phyloP scores from a whole-genome alignment of 2,888 invertebrate species.

The Spilarctia lutea region DNA sequence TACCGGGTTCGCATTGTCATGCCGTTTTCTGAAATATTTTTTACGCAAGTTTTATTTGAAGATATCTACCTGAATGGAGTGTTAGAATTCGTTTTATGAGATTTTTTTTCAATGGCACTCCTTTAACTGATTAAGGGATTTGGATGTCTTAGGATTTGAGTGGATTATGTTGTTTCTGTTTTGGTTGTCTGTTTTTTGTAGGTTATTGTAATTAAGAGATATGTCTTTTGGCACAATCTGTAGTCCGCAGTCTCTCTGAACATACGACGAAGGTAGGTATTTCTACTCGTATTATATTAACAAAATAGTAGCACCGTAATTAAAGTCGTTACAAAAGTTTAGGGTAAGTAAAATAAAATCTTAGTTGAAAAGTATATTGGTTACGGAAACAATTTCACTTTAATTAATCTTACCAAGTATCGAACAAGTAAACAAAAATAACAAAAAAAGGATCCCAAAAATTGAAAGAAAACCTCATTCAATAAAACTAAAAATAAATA shows the following conservation, averaged over 20 bases:
- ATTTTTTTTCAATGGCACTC: conserved; percentile 72
- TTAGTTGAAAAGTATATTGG: not conserved
- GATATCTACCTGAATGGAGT: conserved; percentile 84
- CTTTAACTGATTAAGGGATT: conserved; percentile 77
- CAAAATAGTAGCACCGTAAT: not conserved
- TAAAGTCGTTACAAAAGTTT: not conserved
- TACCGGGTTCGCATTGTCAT: conserved; percentile 78
- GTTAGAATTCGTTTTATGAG: conserved; percentile 84
- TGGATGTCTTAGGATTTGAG: conserved; percentile 62
- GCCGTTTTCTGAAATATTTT: conserved; percentile 79
- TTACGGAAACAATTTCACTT: not conserved
- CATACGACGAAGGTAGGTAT: not conserved
- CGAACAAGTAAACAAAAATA: not conserved
- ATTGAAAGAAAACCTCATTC: conserved; percentile 31
- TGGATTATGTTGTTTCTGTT: conserved; percentile 46
- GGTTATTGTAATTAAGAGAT: not conserved
- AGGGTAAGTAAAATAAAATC: not conserved
- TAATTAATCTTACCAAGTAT: not conserved
- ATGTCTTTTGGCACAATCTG: too few relatives aligned
- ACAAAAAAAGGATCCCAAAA: not conserved
- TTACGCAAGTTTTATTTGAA: conserved; percentile 82
- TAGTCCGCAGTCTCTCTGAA: not conserved
- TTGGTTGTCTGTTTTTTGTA: not conserved
- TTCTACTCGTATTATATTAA: not conserved
- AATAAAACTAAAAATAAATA: conserved; percentile 70